Base-by-base conservation (phyloP, 2,888 invertebrate genomes). In the Amaurobius ferox region DNA sequence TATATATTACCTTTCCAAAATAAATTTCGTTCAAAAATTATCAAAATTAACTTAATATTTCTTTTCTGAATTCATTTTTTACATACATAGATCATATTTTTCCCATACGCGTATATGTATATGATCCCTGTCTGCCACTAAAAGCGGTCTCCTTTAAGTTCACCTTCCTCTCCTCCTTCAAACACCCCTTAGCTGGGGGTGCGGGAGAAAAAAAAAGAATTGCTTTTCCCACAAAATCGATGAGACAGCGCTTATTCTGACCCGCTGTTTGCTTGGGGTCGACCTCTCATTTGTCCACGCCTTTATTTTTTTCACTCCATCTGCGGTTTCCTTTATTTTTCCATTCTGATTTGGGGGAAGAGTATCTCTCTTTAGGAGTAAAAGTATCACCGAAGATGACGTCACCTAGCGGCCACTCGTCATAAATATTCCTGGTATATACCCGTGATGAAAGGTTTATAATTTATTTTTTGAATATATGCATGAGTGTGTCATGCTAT, bases 271-370 rank as follows among this genome's bases (percentile, higher is more conserved):
- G 55, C 55, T 55, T 55, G 55, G 55, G 55, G 55, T 55, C 55
- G 55, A 55, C 55, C 55, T 55, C 55, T 55, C 55, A 55, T 55
- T 55, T 55, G 55, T 55, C 55, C 23, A 55, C 55, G 55, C 55
- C 55, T 55, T 55, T 55, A 55, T 55, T 55, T 55, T 44, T 55
- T 55, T 11, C 55, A 23, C 55, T 55, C 55, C 55, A 55, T 55
- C 55, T 55, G 55, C 23, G 55, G 55, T 55, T 23, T 55, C 55
- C 23, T 55, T 55, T 11, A 6, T 55, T 23, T 23, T 23, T 23
- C 55, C 19, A 3, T 23, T 3, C 23, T 23, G 23, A 23, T 23
- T 16, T 23, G 16, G 55, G 55, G 55, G 23, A 55, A 55, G 5
- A 2, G 44, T 44, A 7, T 55, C 9, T 9, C 35, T 5, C 35